Base-by-base conservation (phyloP, 1,140 invertebrate genomes). In the Teleopsis dalmanni region DNA sequence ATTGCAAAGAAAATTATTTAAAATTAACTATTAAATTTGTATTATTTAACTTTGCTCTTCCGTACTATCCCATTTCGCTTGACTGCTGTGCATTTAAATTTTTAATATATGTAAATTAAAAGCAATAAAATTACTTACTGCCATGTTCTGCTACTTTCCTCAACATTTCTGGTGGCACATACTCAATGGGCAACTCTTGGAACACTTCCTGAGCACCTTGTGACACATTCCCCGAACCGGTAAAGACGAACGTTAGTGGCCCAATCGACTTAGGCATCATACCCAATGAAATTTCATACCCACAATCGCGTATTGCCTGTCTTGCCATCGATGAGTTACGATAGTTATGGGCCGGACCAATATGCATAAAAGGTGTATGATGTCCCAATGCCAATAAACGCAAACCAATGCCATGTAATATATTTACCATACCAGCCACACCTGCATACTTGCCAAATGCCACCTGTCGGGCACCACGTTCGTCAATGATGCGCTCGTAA, bases 301-400 rank as follows among this genome's bases (percentile, higher is more conserved):
- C 97, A 27, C 91, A 91, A 71, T 99, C 97, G 38, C 97, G 73
- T 11, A 99, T 89, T 0, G 95, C 92, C 74, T 99, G 95, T 22
- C 90, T 79, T 1, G 95, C 95, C 90, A 97, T 97, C 50, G 93
- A 93, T 0, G 91, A 95, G 69, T 94, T 95, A 18, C 94, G 78
- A 73, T 99, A 99, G 71, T 99, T 99, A 62, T 99, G 97, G 0
- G 95, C 93, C 13, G 91, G 91, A 7, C 95, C 96, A 53, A 99
- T 92, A 64, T 99, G 93, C 95, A 99, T 97, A 64, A 99, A 98
- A 1, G 96, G 96, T 0, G 97, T 99, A 63, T 99, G 95, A 73
- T 99, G 95, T 2, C 96, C 97, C 4, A 99, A 68, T 0, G 96
- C 97, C 26, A 99, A 70, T 0, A 99, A 75, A 35, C 97, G 75